These are phyloP conservation scores for Andrena dorsata DNA, from an alignment of 2,888 invertebrate species.

Conservation along the genomic window DNA sequence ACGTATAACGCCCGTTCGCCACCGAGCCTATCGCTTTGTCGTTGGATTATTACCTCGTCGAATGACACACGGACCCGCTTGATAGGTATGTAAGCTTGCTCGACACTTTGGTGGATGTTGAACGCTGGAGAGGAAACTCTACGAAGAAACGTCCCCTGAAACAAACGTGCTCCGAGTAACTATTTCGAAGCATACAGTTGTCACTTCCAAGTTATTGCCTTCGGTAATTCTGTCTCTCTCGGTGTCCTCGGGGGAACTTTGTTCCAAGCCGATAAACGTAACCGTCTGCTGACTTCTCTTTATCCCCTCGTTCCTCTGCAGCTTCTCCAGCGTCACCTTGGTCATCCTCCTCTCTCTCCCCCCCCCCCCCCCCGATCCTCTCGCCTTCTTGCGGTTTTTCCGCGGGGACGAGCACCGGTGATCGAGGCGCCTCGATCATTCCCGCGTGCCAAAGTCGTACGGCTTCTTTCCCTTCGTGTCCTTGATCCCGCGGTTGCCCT, in stretches of 20 bases:
- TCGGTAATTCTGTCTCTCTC: constrained; percentile 1
- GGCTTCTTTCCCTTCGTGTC: constrained; percentile 31
- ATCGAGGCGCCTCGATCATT: constrained; percentile 14
- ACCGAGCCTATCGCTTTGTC: no score
- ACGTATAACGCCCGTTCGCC: no score
- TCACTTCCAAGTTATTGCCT: background rate
- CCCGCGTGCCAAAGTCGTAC: constrained; percentile 12
- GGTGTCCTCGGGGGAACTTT: background rate
- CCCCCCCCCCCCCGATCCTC: background rate
- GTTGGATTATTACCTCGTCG: no score
- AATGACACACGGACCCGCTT: no score
- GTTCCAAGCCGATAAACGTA: constrained; percentile 13
- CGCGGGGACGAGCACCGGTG: background rate
- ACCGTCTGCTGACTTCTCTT: background rate
- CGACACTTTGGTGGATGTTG: no score
- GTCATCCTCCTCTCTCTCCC: no score
- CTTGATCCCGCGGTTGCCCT: constrained; percentile 6
- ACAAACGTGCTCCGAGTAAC: background rate
- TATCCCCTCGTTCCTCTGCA: background rate
- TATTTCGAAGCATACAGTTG: background rate
- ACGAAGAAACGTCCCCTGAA: no score
- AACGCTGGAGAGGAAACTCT: no score
- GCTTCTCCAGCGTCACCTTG: background rate
- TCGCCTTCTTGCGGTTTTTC: constrained; percentile 29
- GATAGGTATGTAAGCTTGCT: no score